Evolutionary conservation across 2,113 vertebrate genomes (phyloP).

Genomic region (Rhombomys opimus): DNA sequence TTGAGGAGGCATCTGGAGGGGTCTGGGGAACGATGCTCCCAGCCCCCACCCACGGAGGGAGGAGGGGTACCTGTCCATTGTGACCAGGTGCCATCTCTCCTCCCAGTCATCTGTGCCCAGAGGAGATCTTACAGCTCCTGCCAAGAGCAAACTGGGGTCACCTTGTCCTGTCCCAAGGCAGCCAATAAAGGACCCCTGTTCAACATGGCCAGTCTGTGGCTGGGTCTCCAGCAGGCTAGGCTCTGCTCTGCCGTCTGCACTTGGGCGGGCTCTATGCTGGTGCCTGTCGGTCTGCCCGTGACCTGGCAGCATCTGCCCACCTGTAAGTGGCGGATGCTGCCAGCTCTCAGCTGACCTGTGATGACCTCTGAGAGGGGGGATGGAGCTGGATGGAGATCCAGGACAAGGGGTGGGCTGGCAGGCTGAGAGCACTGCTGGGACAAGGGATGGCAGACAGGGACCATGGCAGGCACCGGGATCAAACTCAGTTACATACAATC

Average conservation of each 20-base stretch:
- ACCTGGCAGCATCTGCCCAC: slow-evolving; percentile 79
- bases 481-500: background rate
- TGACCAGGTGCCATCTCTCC: background rate
- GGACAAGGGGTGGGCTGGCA: background rate
- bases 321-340: background rate
- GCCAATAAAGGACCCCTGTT: slow-evolving; percentile 75
- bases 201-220: slow-evolving; percentile 85
- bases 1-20: background rate
- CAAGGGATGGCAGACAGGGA: background rate
- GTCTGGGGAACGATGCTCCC: background rate
- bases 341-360: background rate
- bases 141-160: slow-evolving; percentile 73
- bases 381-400: background rate
- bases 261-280: slow-evolving; percentile 65
- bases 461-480: background rate
- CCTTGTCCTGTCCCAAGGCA: slow-evolving; percentile 85
- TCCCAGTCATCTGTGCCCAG: background rate
- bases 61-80: background rate
- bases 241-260: slow-evolving; percentile 91
- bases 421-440: rapidly evolving
- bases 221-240: slow-evolving; percentile 89
- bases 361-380: background rate
- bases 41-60: background rate
- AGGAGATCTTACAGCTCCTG: background rate
- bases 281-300: slow-evolving; percentile 80